Evolutionary conservation across 2,888 invertebrate genomes (phyloP).

Genomic region (Furcula furcula): DNA sequence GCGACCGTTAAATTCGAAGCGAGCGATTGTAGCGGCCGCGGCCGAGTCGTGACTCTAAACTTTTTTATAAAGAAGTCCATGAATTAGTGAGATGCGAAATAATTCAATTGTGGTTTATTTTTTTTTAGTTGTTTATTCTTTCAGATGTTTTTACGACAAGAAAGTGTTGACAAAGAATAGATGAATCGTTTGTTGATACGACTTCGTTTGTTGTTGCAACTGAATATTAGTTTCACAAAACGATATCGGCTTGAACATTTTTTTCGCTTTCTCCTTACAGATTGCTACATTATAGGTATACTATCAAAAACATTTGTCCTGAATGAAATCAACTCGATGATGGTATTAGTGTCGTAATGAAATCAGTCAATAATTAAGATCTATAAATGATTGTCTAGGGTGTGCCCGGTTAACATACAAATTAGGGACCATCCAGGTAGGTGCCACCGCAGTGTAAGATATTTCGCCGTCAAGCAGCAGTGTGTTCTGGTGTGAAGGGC

Average conservation of each 20-base stretch:
- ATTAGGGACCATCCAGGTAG: too few relatives aligned
- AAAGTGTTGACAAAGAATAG: slow-evolving; percentile 17
- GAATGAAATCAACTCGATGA: too few relatives aligned
- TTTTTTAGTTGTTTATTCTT: slow-evolving; percentile 19
- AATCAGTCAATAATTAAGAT: too few relatives aligned
- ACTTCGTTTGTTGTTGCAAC: slow-evolving; percentile 9
- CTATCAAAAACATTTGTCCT: too few relatives aligned
- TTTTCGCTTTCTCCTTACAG: neutral
- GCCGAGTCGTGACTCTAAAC: slow-evolving; percentile 32
- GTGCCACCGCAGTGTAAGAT: too few relatives aligned
- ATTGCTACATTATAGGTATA: too few relatives aligned
- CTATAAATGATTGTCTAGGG: too few relatives aligned
- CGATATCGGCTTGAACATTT: neutral
- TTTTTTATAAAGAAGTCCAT: slow-evolving; percentile 27
- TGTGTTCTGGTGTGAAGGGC: too few relatives aligned
- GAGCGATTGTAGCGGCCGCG: slow-evolving; percentile 9
- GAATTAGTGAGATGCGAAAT: slow-evolving; percentile 30
- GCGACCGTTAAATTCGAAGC: slow-evolving; percentile 33
- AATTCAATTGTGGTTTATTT: slow-evolving; percentile 30
- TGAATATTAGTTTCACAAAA: neutral
- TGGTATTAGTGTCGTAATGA: too few relatives aligned
- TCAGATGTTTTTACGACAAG: slow-evolving; percentile 18
- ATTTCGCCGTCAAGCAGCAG: too few relatives aligned
- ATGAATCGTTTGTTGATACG: slow-evolving; percentile 2
- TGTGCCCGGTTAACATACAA: too few relatives aligned